These are phyloP conservation scores for Rhyzopertha dominica DNA, from an alignment of 1,140 invertebrate species.

Conservation along the genomic window DNA sequence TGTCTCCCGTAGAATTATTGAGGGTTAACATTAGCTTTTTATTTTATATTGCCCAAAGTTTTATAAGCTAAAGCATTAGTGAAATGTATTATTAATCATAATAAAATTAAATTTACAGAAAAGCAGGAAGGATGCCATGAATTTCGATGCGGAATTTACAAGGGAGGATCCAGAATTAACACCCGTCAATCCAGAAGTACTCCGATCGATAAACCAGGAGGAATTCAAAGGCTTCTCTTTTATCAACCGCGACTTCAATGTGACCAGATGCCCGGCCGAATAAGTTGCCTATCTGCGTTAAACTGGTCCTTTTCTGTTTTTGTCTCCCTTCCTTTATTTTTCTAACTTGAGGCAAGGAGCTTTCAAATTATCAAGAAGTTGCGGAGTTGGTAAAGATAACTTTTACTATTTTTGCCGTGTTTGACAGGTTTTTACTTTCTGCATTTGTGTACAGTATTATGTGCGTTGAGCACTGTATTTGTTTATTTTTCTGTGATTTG, in stretches of 20 bases:
- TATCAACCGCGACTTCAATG: slow-evolving; percentile 88
- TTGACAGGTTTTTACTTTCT: slow-evolving; percentile 3
- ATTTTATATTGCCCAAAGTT: too few species aligned
- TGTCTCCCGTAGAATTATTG: too few species aligned
- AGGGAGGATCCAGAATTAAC: slow-evolving; percentile 96
- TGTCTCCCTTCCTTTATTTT: neutral
- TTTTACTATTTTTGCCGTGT: neutral
- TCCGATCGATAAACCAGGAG: slow-evolving; percentile 94
- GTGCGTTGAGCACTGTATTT: too few species aligned
- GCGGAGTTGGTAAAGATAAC: neutral
- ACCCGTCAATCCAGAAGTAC: slow-evolving; percentile 83
- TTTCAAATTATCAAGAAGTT: slow-evolving; percentile 4
- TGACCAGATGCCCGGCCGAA: slow-evolving; percentile 54
- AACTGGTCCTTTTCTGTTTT: neutral
- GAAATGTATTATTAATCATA: too few species aligned
- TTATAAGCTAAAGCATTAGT: too few species aligned
- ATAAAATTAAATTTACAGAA: slow-evolving; percentile 86
- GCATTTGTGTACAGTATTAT: too few species aligned
- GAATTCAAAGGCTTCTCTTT: slow-evolving; percentile 98
- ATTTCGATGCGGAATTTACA: slow-evolving; percentile 99
- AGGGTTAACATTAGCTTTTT: too few species aligned
- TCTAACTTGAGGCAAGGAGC: slow-evolving; percentile 7
- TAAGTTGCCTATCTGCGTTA: slow-evolving; percentile 20
- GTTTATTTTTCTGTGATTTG: too few species aligned
- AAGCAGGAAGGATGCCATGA: slow-evolving; percentile 94